Base-by-base conservation (phyloP, 2,113 vertebrate genomes). In the Cheirogaleus medius region DNA sequence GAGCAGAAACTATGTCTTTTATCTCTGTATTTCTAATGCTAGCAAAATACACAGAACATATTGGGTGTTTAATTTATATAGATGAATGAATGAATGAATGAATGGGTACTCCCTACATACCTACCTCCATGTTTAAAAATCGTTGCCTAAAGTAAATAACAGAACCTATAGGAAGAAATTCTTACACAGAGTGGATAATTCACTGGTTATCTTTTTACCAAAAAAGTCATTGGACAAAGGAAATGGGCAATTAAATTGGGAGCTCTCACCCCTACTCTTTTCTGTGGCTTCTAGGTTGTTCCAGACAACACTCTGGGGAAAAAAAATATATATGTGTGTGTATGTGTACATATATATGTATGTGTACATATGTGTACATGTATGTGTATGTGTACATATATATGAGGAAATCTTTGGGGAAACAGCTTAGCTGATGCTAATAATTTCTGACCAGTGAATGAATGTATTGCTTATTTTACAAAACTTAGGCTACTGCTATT, bases 141-240 rank as follows among this genome's bases (percentile, higher is more conserved):
- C 21, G 44, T 78, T 64, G 9, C n/a, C 32, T 94, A 37, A 73
- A 76, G 52, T 92, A 80, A 90, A 69, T 44, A 95, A 80, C 39
- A 94, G 34, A 92, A 86, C 13, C n/a, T 54, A 85, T 21, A 97
- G 15, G 64, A 96, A 94, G 77, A 93, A 71, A 44, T 80, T 97
- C 63, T 60, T 82, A 66, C 21, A 69, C 37, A 73, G 10, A 93
- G 54, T 64, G 34, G 34, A 34, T 86, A 92, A 80, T 8, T 82
- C 47, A 60, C 9, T 91, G 18, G 14, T 77, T 82, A 42, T 42
- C 71, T 63, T 11, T 83, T 96, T 74, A 87, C 64, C 15, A 42
- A 96, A 81, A 66, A 23, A 47, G 23, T 81, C 87, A 56, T 39
- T 20, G 42, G 17, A 64, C 64, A 69, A 88, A 96, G 54, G n/a